Base-by-base conservation (phyloP, 2,113 vertebrate genomes). In the Polypterus bichir region DNA sequence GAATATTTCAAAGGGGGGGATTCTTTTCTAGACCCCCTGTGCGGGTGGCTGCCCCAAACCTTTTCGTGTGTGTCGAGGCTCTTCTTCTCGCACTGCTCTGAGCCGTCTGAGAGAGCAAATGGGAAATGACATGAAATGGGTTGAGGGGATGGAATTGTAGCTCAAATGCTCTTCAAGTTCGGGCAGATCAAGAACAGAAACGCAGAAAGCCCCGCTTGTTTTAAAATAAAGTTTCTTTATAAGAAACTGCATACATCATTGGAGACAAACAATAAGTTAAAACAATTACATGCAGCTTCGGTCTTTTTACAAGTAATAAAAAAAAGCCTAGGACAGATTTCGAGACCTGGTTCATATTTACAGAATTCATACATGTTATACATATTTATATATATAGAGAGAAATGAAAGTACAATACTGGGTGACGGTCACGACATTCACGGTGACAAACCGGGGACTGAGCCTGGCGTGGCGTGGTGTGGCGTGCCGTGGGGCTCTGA, bases 161-260 rank as follows among this genome's bases (percentile, higher is more conserved):
- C 27, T 27, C 27, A 27, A 27, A 27, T 27, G 27, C 27, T 27
- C 27, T 27, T 27, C 27, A 27, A 27, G 27, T 27, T 27, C 27
- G 27, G 27, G 27, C 27, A 27, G 27, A 27, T 27, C 27, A 27
- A 2, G 27, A 27, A 27, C 27, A 27, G 27, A 27, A 27, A 27
- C 27, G 27, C 27, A 27, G 27, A 27, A 27, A 27, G 27, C 27
- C 27, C 27, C 27, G 27, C 27, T 27, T 27, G 54, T 61, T 64
- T 61, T 73, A 78, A 79, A 77, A 76, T 79, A 79, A 65, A 71
- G 77, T 74, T 78, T 81, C 83, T 88, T 86, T 82, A 84, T 81
- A 85, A 90, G 89, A 92, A 96, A 93, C 86, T 87, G 83, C 87
- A 88, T 89, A 92, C 91, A 91, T 86, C 75, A 82, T 89, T 79